A percentile compares a stretch with the other conserved stretches of the same genome.
Evolutionary conservation across 2,888 invertebrate genomes (phyloP).

Genomic region (Kuschelorhynchus macadamiae): DNA sequence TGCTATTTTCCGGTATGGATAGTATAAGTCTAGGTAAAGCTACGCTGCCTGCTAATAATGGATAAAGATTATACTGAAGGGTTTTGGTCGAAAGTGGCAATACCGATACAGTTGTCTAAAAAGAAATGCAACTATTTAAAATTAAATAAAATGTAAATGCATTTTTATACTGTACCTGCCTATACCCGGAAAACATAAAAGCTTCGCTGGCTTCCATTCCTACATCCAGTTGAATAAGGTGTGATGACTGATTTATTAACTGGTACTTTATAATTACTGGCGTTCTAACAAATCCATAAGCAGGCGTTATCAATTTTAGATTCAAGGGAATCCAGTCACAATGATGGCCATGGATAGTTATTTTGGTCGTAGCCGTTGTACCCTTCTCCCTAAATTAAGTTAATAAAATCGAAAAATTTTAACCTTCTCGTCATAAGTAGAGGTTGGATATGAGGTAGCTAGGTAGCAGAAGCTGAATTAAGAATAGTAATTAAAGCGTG

Average conservation of each 20-base stretch:
- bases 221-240: slow-evolving; percentile 80
- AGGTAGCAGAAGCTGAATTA: too few species aligned
- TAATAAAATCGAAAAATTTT: too few species aligned
- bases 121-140: slow-evolving; percentile 38
- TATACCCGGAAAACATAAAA: slow-evolving; percentile 96
- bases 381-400: slow-evolving; percentile 62
- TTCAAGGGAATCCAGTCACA: slow-evolving; percentile 76
- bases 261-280: slow-evolving; percentile 80
- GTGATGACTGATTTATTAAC: slow-evolving; percentile 80
- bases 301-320: slow-evolving; percentile 77
- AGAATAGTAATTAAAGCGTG: too few species aligned
- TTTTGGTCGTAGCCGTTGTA: slow-evolving; percentile 58
- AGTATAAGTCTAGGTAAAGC: slow-evolving; percentile 76
- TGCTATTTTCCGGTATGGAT: slow-evolving; percentile 68
- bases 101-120: slow-evolving; percentile 71
- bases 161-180: slow-evolving; percentile 74
- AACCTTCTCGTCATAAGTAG: too few species aligned
- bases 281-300: slow-evolving; percentile 81
- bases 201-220: slow-evolving; percentile 88
- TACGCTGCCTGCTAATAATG: slow-evolving; percentile 82
- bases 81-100: slow-evolving; percentile 75
- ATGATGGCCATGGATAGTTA: slow-evolving; percentile 67
- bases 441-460: slow-evolving; percentile 13
- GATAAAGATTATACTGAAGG: slow-evolving; percentile 84
- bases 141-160: slow-evolving; percentile 1